Evolutionary conservation across 2,888 invertebrate genomes (phyloP).

Genomic region (Bellardia pandia): DNA sequence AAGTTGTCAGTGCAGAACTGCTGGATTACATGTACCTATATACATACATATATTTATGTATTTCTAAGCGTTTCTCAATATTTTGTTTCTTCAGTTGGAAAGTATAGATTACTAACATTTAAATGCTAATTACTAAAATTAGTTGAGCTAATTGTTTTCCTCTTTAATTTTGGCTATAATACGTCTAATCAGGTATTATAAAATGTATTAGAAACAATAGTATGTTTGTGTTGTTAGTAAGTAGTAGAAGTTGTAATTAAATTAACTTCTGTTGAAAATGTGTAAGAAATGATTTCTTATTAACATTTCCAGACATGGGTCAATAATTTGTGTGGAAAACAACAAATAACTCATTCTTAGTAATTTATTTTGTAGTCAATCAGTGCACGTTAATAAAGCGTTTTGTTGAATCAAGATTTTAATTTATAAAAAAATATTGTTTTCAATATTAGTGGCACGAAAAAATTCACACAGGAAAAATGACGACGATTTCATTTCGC

Average conservation of each 20-base stretch:
- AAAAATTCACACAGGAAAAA: too few species aligned
- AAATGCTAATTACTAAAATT: conserved; percentile 53
- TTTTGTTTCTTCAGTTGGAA: conserved; percentile 46
- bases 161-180: conserved; percentile 9
- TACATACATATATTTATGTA: not conserved
- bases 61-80: not conserved
- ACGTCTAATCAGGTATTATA: not conserved
- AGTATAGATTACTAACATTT: conserved; percentile 44
- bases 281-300: not conserved
- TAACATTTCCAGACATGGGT: not conserved
- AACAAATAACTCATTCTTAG: not conserved
- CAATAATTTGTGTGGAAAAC: not conserved
- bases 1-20: too few species aligned
- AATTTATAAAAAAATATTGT: too few species aligned
- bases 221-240: not conserved
- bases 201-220: not conserved
- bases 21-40: not conserved
- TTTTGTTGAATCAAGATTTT: too few species aligned
- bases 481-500: too few species aligned
- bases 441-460: too few species aligned
- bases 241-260: not conserved
- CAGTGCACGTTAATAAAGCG: not conserved
- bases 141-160: conserved; percentile 24
- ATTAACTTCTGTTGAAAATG: not conserved
- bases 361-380: not conserved